Conservation (phyloP, 2,113 vertebrate genomes). For the Pterocles burchelli region DNA sequence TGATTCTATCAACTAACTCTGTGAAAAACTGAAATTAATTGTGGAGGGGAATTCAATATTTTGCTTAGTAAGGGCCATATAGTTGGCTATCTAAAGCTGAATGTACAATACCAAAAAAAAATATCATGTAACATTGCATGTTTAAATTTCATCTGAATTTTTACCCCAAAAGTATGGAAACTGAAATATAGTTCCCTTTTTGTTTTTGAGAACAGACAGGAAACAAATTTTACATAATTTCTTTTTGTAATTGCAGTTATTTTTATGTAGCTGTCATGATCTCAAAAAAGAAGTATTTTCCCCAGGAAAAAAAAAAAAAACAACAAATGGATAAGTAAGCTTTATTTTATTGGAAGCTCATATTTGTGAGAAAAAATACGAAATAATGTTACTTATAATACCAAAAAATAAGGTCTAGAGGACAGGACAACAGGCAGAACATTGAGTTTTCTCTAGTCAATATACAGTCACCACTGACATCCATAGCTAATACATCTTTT, state of each 20-base stretch:
- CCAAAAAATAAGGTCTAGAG: not conserved
- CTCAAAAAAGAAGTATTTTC: not conserved
- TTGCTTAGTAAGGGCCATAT: not conserved
- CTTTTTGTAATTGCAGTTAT: not conserved
- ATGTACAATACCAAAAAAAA: not conserved
- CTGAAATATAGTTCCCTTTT: not conserved
- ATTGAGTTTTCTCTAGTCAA: not conserved
- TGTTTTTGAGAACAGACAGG: not conserved
- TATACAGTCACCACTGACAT: not conserved
- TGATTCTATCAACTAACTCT: not conserved
- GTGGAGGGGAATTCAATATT: not conserved
- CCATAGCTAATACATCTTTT: not conserved
- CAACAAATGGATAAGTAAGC: not conserved
- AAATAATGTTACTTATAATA: not conserved
- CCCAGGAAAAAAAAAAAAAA: not conserved
- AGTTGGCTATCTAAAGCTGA: not conserved
- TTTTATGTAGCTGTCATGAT: not conserved
- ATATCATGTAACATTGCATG: not conserved
- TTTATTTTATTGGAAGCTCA: not conserved
- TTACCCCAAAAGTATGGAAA: not conserved
- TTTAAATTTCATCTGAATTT: not conserved
- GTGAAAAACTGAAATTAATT: not conserved
- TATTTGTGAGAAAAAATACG: not conserved
- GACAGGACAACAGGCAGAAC: not conserved
- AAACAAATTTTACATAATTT: not conserved